phyloP scores from a whole-genome alignment of 2,888 invertebrate species.

The Tholera decimalis region DNA sequence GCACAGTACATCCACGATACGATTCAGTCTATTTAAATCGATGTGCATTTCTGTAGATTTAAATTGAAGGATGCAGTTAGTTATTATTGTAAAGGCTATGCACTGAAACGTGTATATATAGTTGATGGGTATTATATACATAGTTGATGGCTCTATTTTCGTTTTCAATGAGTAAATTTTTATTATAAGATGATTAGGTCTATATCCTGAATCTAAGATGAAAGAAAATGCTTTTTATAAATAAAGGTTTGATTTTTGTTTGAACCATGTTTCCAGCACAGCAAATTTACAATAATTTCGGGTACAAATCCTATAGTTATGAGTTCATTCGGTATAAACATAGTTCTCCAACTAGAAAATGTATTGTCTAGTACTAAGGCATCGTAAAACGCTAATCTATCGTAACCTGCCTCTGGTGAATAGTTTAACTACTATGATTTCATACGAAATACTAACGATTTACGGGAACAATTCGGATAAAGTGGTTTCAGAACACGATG shows the following conservation, averaged over 20 bases:
- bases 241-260: too few species aligned
- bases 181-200: too few species aligned
- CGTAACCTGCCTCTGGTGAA: conserved; percentile 24
- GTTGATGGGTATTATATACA: not conserved
- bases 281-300: conserved; percentile 14
- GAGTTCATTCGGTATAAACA: conserved; percentile 25
- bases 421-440: conserved; percentile 46
- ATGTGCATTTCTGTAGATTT: conserved; percentile 47
- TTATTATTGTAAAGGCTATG: conserved; percentile 6
- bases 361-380: conserved; percentile 43
- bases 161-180: too few species aligned
- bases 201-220: too few species aligned
- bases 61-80: conserved; percentile 44
- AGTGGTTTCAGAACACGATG: conserved; percentile 28
- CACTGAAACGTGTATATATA: too few species aligned
- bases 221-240: too few species aligned
- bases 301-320: conserved; percentile 16
- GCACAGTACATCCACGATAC: conserved; percentile 37
- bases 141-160: too few species aligned
- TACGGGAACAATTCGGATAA: conserved; percentile 37
- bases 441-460: conserved; percentile 43
- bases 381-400: conserved; percentile 56
- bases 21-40: conserved; percentile 62
- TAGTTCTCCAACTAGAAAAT: conserved; percentile 38
- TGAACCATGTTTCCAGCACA: too few species aligned